Base-by-base conservation (phyloP, 2,113 vertebrate species). In the Onychostoma macrolepis region DNA sequence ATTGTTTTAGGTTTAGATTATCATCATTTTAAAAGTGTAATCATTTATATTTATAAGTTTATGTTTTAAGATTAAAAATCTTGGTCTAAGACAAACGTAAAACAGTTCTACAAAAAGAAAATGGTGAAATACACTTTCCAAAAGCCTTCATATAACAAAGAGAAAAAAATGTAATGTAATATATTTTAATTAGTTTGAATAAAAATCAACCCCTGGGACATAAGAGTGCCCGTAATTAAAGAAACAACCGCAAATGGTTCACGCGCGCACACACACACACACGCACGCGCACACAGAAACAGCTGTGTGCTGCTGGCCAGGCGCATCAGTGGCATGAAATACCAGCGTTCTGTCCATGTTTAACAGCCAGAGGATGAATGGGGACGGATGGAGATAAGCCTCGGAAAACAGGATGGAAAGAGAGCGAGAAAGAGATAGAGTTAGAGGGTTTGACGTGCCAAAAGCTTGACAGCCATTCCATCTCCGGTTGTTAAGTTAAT, bases 291-390 rank as follows among this genome's bases (percentile, higher is more conserved):
- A 8, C 28, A 26, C 5, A 41, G 6, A 75, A 56, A 75, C 65
- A 45, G 7, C 28, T 74, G 61, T 50, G 74, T 72, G 76, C 63
- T 90, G 67, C 86, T 83, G 85, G 89, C 85, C 75, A 77, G 80
- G 19, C 4, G 48, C 38, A 50, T 33, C 76, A 33, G 58, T 63
- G 91, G 91, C 90, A 92, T 91, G 88, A 87, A 89, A 93, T 91
- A 92, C 91, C 89, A 92, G 87, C 84, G 75, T 88, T 67, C 85
- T 87, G 89, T 86, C 89, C 80, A 76, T 91, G 93, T 92, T 93
- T 87, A 92, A 89, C 92, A 90, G 88, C 90, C 89, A 91, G 89
- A 90, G 94, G 92, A 94, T 93, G 91, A 94, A 94, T 90, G 77
- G 89, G 88, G 12, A 67, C 79, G 90, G 90, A 88, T 90, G 88